These are phyloP conservation scores for Mythimna pallens DNA, from an alignment of 2,888 invertebrate genomes.

Conservation along the genomic window DNA sequence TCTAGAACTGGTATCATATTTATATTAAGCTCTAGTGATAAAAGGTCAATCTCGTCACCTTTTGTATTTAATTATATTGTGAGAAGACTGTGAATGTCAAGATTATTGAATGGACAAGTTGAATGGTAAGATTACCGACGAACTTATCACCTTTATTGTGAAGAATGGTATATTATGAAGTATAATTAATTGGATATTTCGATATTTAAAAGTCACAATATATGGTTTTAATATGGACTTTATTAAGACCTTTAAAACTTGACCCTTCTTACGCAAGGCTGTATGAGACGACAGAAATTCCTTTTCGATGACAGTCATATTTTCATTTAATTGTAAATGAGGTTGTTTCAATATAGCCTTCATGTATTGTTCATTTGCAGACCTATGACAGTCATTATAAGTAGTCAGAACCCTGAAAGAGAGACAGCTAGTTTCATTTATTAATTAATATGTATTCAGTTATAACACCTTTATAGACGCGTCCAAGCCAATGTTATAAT, in stretches of 20 bases:
- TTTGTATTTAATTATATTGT: conserved; percentile 32
- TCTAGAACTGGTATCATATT: conserved; percentile 41
- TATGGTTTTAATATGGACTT: background rate
- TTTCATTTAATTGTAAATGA: background rate
- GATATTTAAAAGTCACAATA: background rate
- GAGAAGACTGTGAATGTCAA: conserved; percentile 41
- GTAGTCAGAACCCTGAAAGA: no score
- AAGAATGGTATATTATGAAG: background rate
- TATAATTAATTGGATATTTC: background rate
- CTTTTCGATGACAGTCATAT: conserved; percentile 4
- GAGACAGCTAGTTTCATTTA: no score
- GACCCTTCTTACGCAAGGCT: conserved; percentile 14
- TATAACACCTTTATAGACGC: no score
- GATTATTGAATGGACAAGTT: conserved; percentile 23
- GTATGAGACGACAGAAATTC: conserved; percentile 24
- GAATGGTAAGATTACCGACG: background rate
- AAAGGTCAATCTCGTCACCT: conserved; percentile 49
- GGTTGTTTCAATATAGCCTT: no score
- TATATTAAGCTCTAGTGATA: conserved; percentile 26
- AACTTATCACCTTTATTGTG: background rate
- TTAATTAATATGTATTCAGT: no score
- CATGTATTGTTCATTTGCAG: no score
- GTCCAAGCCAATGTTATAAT: no score
- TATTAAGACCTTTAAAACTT: background rate
- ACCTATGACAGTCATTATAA: no score